Conservation (phyloP, 1,140 invertebrate species). For the Wasmannia auropunctata region DNA sequence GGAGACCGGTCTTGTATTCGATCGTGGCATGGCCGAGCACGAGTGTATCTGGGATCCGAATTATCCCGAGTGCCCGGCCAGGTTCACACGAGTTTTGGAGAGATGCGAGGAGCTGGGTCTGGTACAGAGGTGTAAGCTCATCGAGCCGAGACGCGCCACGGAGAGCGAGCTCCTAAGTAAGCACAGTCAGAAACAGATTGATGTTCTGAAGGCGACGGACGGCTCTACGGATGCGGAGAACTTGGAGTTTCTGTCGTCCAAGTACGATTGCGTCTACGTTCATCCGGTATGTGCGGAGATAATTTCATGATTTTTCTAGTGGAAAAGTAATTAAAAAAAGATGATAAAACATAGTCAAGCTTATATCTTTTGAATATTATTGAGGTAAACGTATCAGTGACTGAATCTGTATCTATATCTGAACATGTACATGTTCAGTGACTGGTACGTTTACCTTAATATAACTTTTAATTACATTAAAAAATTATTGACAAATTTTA, state of each 20-base stretch:
- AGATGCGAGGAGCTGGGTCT: conserved; percentile 91
- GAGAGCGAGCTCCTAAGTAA: conserved; percentile 90
- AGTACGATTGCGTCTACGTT: conserved; percentile 95
- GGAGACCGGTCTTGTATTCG: conserved; percentile 92
- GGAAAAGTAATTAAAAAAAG: not conserved
- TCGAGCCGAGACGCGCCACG: conserved; percentile 88
- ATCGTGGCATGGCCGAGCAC: conserved; percentile 92
- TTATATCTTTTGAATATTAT: conserved; percentile 15
- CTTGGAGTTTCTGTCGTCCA: conserved; percentile 90
- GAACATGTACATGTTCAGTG: too few species aligned
- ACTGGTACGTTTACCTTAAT: too few species aligned
- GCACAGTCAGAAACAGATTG: conserved; percentile 88
- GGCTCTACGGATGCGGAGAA: conserved; percentile 86
- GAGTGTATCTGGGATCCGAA: conserved; percentile 92
- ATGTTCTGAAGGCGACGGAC: conserved; percentile 89
- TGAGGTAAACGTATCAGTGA: too few species aligned
- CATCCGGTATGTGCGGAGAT: conserved; percentile 89
- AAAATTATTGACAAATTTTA: conserved; percentile 19
- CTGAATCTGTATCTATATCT: too few species aligned
- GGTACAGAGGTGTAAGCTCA: conserved; percentile 88
- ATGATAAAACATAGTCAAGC: conserved; percentile 15
- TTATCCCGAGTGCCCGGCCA: conserved; percentile 93
- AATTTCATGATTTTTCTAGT: not conserved
- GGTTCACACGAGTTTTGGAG: conserved; percentile 90
- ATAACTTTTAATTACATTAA: conserved; percentile 29